A percentile compares a stretch with the other conserved stretches of the same genome.
These are phyloP conservation scores for Meda fulgida DNA, from an alignment of 2,797 vertebrate genomes.

Conservation along the genomic window DNA sequence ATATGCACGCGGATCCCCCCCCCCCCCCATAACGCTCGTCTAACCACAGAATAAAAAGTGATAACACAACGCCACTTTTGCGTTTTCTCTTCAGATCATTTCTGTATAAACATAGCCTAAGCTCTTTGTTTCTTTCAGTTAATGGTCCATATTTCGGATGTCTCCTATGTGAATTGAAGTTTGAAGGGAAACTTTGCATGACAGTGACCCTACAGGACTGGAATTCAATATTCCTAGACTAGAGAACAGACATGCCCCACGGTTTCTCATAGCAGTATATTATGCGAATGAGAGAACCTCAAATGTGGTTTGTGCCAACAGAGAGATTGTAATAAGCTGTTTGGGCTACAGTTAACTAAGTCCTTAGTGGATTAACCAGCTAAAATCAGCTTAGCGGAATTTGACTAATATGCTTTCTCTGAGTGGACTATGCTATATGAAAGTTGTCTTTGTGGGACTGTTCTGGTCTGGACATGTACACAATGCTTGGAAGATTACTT, in stretches of 20 bases:
- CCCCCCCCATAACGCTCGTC: too few species aligned
- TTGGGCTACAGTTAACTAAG: slow-evolving; percentile 14
- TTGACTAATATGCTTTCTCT: slow-evolving; percentile 16
- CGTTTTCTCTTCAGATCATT: too few species aligned
- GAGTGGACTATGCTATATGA: not conserved
- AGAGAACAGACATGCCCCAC: not conserved
- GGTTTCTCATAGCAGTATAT: not conserved
- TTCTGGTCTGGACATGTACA: not conserved
- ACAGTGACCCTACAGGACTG: not conserved
- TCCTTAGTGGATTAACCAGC: slow-evolving; percentile 16
- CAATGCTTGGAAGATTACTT: not conserved
- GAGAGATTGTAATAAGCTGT: slow-evolving; percentile 40
- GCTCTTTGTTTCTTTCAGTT: too few species aligned
- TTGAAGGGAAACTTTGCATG: not conserved
- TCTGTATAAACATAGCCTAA: too few species aligned
- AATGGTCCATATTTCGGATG: too few species aligned
- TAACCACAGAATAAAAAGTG: too few species aligned
- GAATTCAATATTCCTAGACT: not conserved
- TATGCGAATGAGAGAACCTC: not conserved
- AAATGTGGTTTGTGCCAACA: not conserved
- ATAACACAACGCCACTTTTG: too few species aligned
- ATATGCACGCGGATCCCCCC: too few species aligned
- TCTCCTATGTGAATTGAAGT: not conserved
- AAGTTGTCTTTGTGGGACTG: not conserved
- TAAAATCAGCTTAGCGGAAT: slow-evolving; percentile 25